Conservation (phyloP, 2,888 invertebrate genomes). For the Cerceris rybyensis region DNA sequence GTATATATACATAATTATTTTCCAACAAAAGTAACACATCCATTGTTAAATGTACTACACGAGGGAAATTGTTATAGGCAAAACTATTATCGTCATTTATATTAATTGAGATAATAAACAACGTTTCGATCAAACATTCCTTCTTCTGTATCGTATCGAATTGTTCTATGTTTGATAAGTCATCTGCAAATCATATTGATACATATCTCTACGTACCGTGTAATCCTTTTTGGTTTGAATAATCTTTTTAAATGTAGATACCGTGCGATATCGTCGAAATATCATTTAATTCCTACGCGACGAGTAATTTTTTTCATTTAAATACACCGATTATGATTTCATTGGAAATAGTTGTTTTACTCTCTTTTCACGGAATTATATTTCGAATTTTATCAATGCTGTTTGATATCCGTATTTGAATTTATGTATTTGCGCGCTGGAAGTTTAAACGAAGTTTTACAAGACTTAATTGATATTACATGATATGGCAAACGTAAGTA, state of each 20-base stretch:
- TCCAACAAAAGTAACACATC: constrained; percentile 47
- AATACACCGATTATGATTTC: no score
- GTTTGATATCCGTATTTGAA: no score
- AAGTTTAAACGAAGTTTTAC: background rate
- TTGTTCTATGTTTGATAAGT: constrained; percentile 8
- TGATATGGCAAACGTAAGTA: no score
- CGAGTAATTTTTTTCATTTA: no score
- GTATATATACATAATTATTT: constrained; percentile 65
- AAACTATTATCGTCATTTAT: constrained; percentile 65
- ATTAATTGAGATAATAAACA: constrained; percentile 67
- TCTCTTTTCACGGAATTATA: no score
- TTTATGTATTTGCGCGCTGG: background rate
- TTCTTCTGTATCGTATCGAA: constrained; percentile 20
- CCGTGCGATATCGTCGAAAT: no score
- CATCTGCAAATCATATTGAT: background rate
- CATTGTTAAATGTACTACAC: constrained; percentile 60
- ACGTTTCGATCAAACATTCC: constrained; percentile 60
- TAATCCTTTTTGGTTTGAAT: no score
- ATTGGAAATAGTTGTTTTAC: no score
- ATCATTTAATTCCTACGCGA: no score
- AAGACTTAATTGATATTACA: background rate
- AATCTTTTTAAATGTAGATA: no score
- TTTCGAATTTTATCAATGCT: no score
- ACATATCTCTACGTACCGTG: no score
- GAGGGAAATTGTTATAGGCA: constrained; percentile 61